Evolutionary conservation across 2,888 invertebrate species (phyloP), one percentile per base, ranked within the genome.

Genomic region (Pyrochroa serraticornis): DNA sequence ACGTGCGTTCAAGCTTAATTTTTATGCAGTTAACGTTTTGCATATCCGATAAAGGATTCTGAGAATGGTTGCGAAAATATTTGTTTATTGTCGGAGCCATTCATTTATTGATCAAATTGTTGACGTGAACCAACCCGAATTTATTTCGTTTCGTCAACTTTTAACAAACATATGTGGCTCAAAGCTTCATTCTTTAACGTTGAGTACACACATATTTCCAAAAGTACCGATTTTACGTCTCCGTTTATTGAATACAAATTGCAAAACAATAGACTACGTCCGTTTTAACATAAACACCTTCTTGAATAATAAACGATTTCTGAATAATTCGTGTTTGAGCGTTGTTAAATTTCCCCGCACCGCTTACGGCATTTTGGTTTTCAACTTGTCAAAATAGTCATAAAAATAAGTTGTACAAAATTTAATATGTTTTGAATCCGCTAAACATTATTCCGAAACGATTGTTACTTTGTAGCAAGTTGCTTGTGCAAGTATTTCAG

Each of bases 11-110:
- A 33, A 52, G 47, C 53, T 65, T 71, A 68, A 71, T 73, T 72
- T 73, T 71, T 71, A 73, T 73, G 67, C 73, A 67, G 66, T 57
- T 61, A 61, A 67, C 71, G 73, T 73, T 73, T 72, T 71, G 70
- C 73, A 73, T 73, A 73, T 73, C 73, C 73, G 71, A 72, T 72
- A 70, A 66, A 65, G 64, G 51, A 65, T 73, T 72, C 72, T 68
- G 62, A 69, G 71, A 72, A 72, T 66, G 60, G 69, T 68, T 66
- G 44, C 62, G 59, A 63, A 66, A 67, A 67, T 62, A 60, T 55
- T 62, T 64, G 63, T 64, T 53, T 52, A 37, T 56, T 57, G 61
- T 64, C 60, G 61, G 63, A 64, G 44, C 49, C 50, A 34, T 44
- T 55, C 35, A 33, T 39, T 33, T 12, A 30, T 44, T 49, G 39